phyloP scores from a whole-genome alignment of 92 coral and sea anemone species.

The Epizoanthus ramosus region DNA sequence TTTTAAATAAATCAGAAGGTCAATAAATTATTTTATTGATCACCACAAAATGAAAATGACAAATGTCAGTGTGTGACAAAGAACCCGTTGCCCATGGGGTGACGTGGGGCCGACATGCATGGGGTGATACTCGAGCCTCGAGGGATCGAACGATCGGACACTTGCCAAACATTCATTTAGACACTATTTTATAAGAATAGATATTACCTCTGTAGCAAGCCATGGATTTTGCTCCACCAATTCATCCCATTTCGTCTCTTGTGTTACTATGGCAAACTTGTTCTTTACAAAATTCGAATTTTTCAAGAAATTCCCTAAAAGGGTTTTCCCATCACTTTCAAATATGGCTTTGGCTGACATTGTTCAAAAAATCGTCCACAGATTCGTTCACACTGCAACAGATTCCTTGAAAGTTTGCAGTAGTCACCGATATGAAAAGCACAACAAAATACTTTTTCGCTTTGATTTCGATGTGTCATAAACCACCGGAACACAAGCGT shows the following conservation, averaged over 20 bases:
- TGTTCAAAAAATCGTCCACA: constrained; percentile 1
- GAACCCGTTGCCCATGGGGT: neutral
- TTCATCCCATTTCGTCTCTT: constrained; percentile 79
- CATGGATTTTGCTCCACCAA: constrained; percentile 72
- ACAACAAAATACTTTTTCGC: neutral
- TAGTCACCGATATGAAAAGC: neutral
- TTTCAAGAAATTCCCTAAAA: constrained; percentile 71
- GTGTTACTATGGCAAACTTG: constrained; percentile 68
- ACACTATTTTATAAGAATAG: neutral
- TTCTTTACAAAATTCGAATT: constrained; percentile 66
- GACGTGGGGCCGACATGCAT: neutral
- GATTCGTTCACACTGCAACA: neutral
- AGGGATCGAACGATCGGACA: constrained; percentile 4
- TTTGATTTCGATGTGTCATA: neutral
- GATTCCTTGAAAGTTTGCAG: neutral
- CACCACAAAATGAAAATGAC: too few species aligned
- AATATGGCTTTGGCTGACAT: constrained; percentile 98
- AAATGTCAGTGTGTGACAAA: neutral
- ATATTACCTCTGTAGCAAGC: constrained; percentile 76
- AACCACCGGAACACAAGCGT: neutral
- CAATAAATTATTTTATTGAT: too few species aligned
- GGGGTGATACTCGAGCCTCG: neutral
- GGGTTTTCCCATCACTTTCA: constrained; percentile 90
- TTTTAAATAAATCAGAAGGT: too few species aligned
- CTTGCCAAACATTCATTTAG: neutral